phyloP scores from a whole-genome alignment of 2,113 vertebrate genomes.

The Jacana jacana region DNA sequence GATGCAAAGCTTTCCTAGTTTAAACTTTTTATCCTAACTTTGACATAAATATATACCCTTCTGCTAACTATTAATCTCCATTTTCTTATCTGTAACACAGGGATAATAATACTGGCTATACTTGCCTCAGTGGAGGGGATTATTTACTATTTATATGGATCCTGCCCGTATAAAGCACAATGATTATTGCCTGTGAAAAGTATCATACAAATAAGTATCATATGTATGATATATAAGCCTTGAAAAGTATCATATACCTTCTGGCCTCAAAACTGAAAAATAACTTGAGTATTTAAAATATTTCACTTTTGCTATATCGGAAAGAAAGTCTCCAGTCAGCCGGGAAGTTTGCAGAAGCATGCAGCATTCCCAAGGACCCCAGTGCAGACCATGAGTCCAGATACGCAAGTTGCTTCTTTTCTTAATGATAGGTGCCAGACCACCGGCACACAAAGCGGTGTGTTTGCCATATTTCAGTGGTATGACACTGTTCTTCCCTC shows the following conservation, averaged over 20 bases:
- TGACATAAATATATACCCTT: background rate
- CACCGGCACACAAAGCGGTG: background rate
- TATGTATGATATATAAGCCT: background rate
- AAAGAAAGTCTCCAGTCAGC: background rate
- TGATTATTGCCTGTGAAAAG: background rate
- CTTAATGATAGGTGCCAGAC: background rate
- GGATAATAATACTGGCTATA: background rate
- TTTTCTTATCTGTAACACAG: background rate
- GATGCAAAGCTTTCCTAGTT: background rate
- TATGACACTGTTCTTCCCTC: background rate
- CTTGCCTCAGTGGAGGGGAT: background rate
- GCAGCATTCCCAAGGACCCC: fast-evolving
- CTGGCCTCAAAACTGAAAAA: background rate
- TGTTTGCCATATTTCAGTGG: background rate
- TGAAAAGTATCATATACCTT: background rate
- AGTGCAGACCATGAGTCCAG: background rate
- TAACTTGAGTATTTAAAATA: background rate
- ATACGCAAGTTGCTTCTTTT: fast-evolving
- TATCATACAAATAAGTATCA: background rate
- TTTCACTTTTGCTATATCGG: background rate
- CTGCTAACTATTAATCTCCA: background rate
- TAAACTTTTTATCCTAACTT: background rate
- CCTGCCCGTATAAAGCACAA: background rate
- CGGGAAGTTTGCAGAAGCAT: background rate
- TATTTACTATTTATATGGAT: background rate